These are phyloP conservation scores for Brachyistius frenatus DNA, from an alignment of 2,113 vertebrate species.

Conservation along the genomic window DNA sequence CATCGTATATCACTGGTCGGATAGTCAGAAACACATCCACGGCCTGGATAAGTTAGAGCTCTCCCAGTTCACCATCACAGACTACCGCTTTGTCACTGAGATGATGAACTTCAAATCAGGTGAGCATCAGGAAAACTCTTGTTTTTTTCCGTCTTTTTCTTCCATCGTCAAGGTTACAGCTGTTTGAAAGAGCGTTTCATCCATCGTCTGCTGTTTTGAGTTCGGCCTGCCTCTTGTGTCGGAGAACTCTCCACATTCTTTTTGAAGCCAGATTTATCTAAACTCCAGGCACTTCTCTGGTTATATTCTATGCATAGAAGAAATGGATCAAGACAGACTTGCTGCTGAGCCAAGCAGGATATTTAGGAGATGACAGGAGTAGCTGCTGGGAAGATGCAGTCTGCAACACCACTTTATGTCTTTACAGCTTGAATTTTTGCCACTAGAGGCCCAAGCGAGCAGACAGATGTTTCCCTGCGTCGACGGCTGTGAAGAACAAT, in stretches of 20 bases:
- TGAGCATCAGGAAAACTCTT: constrained; percentile 63
- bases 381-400: constrained; percentile 30
- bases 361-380: constrained; percentile 44
- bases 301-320: constrained; percentile 64
- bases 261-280: constrained; percentile 50
- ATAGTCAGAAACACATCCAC: constrained; percentile 94
- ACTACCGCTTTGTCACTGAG: constrained; percentile 93
- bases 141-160: background rate
- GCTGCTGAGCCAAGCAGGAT: constrained; percentile 51
- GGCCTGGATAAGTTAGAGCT: constrained; percentile 96
- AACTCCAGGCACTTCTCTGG: constrained; percentile 16
- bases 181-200: constrained; percentile 18
- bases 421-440: constrained; percentile 13
- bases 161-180: background rate
- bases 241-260: constrained; percentile 20
- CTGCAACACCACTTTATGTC: constrained; percentile 8
- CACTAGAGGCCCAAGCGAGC: constrained; percentile 30
- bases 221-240: constrained; percentile 6
- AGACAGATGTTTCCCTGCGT: background rate
- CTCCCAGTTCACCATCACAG: constrained; percentile 97
- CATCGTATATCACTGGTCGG: constrained; percentile 96
- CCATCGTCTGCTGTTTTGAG: background rate
- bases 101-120: constrained; percentile 97
- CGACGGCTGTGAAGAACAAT: constrained; percentile 31
- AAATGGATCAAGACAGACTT: constrained; percentile 52